These are phyloP conservation scores for Champsocephalus gunnari DNA, from an alignment of 2,797 vertebrate species.

Conservation along the genomic window DNA sequence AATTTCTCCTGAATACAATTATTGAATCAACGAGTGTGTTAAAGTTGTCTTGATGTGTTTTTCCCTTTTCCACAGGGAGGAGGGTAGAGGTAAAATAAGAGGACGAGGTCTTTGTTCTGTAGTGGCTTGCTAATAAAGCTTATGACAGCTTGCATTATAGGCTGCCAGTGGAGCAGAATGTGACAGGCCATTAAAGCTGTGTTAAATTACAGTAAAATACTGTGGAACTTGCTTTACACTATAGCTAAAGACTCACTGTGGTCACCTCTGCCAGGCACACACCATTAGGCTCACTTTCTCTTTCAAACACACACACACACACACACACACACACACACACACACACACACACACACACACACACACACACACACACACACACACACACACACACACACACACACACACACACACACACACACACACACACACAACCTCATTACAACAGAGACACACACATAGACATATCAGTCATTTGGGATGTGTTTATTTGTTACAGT, in stretches of 20 bases:
- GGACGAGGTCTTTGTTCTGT: slow-evolving; percentile 20
- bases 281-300: slow-evolving; percentile 53
- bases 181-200: slow-evolving; percentile 71
- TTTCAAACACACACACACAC: slow-evolving; percentile 1
- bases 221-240: slow-evolving; percentile 47
- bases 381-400: too few relatives aligned
- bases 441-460: slow-evolving; percentile 26
- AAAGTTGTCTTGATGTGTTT: slow-evolving; percentile 6
- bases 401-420: not conserved
- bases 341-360: not conserved
- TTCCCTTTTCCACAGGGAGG: slow-evolving; percentile 1
- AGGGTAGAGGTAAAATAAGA: not conserved
- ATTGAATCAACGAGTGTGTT: slow-evolving; percentile 3
- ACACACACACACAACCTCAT: not conserved
- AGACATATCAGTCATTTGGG: slow-evolving; percentile 82
- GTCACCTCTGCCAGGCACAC: slow-evolving; percentile 68
- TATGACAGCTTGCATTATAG: slow-evolving; percentile 61
- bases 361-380: not conserved
- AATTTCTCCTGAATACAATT: not conserved
- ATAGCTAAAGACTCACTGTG: slow-evolving; percentile 45
- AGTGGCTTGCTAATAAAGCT: slow-evolving; percentile 62
- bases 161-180: slow-evolving; percentile 45
- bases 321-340: too few relatives aligned
- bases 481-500: slow-evolving; percentile 98
- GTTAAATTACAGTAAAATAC: slow-evolving; percentile 68